Conservation (phyloP, 2,113 vertebrate species). For the Malaclemys terrapin region DNA sequence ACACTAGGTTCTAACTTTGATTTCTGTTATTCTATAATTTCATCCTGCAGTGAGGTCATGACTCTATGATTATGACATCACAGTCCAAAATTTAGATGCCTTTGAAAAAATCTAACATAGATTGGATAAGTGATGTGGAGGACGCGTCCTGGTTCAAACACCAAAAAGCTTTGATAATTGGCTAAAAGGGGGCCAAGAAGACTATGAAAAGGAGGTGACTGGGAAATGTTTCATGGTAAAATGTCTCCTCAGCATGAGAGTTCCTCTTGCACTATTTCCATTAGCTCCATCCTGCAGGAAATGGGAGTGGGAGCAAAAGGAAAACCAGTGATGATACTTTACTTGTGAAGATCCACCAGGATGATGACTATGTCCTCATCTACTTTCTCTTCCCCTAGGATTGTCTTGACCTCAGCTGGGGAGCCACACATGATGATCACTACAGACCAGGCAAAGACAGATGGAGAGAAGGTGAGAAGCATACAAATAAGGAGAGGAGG, state of each 20-base stretch:
- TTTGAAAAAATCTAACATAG: conserved; percentile 3
- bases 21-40: background rate
- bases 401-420: conserved; percentile 55
- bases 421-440: conserved; percentile 91
- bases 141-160: background rate
- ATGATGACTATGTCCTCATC: conserved; percentile 85
- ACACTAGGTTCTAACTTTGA: background rate
- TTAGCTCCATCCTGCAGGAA: conserved; percentile 9
- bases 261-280: background rate
- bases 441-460: conserved; percentile 63
- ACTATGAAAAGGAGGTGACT: background rate
- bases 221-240: background rate
- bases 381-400: conserved; percentile 57
- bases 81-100: background rate
- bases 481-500: background rate
- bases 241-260: background rate
- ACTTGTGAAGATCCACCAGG: conserved; percentile 94
- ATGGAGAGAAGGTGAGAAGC: conserved; percentile 16
- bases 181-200: background rate
- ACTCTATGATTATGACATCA: background rate
- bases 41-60: background rate
- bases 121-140: background rate
- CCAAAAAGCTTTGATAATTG: background rate
- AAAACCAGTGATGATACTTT: conserved; percentile 67
- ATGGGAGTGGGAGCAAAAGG: background rate